Base-by-base conservation (phyloP, 2,888 invertebrate species). In the Clivina fossor region DNA sequence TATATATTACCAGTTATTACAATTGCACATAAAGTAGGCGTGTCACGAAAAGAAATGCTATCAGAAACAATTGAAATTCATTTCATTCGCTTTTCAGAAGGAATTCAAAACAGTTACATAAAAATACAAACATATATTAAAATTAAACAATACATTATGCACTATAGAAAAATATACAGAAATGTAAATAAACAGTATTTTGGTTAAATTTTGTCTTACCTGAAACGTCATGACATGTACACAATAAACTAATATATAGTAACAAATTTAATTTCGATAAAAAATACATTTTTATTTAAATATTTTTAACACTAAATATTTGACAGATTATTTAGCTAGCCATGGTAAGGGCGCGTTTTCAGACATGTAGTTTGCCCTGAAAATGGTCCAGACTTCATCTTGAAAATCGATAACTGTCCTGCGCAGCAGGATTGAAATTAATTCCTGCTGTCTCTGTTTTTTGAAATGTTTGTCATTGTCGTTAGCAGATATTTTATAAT, bases 321-420 rank as follows among this genome's bases (percentile, higher is more conserved):
- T n/a, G n/a, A n/a, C n/a, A n/a, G n/a, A n/a, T n/a, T n/a, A n/a
- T n/a, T 15, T 33, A 43, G 24, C 32, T 19, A 37, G 43, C 9
- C 44, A 53, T 53, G 28, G 35, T 53, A 26, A 18, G 11, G 15
- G 26, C 16, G 30, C 16, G 28, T 16, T 15, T 11, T 13, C 26
- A 38, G 2, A 35, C n/a, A n/a, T n/a, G n/a, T n/a, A n/a, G n/a
- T n/a, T n/a, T 13, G 33, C 49, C 18, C 11, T 26, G 5, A 5
- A 58, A 54, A 60, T 63, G 63, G 58, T 59, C 60, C 61, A 65
- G 61, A 56, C 60, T 55, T 60, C 55, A 55, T 60, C 51, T 26
- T 22, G 61, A 47, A 63, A 62, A 68, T 68, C 68, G 61, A 68
- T 68, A 58, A 18, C 16, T 18, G 4, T 47, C 63, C 64, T 61